Evolutionary conservation across 1,140 invertebrate species (phyloP).

Genomic region (Lasioglossum baleicum): DNA sequence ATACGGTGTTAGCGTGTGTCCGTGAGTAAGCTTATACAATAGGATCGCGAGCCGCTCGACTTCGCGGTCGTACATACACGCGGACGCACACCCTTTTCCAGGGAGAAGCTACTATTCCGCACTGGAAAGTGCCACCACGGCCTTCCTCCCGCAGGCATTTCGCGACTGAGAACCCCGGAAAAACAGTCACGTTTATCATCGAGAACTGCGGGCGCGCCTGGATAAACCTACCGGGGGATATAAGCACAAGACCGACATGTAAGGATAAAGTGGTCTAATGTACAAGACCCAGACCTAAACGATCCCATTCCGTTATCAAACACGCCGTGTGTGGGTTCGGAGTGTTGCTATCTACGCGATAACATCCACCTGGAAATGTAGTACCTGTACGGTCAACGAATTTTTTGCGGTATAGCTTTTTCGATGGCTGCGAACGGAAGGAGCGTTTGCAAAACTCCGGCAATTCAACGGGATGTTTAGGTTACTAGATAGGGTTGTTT

Average conservation of each 20-base stretch:
- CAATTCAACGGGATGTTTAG: no score
- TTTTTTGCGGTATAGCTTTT: background rate
- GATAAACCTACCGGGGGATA: slow-evolving; percentile 14
- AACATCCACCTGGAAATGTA: background rate
- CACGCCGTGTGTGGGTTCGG: background rate
- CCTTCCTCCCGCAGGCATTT: slow-evolving; percentile 14
- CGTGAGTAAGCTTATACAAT: background rate
- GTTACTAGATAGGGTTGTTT: no score
- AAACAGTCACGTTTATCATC: slow-evolving; percentile 63
- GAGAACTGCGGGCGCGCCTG: slow-evolving; percentile 22
- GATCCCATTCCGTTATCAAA: slow-evolving; percentile 19
- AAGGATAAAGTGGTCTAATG: slow-evolving; percentile 53
- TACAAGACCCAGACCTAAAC: slow-evolving; percentile 14
- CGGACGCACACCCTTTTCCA: background rate
- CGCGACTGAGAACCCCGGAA: slow-evolving; percentile 40
- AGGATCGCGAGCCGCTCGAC: background rate
- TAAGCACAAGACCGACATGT: slow-evolving; percentile 30
- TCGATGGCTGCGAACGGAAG: no score
- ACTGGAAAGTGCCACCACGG: slow-evolving; percentile 22
- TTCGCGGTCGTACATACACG: background rate
- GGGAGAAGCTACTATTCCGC: background rate
- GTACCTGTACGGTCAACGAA: background rate
- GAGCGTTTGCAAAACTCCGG: no score
- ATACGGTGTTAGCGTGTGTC: background rate
- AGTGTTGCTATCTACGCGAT: background rate